phyloP scores from a whole-genome alignment of 2,113 vertebrate genomes.

The Acrocephalus arundinaceus region DNA sequence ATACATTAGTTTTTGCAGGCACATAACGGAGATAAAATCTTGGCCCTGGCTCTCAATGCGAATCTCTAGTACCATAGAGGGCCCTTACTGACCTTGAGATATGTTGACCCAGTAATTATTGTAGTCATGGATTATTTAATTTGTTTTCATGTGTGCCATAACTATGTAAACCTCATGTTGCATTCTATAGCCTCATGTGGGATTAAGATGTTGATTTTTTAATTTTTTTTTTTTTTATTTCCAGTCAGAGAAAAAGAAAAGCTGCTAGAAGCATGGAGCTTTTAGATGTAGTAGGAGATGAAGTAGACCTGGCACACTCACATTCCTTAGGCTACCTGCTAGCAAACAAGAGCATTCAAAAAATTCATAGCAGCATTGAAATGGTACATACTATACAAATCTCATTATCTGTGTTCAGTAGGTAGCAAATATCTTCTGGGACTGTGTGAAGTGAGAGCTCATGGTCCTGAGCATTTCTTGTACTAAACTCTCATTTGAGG shows the following conservation, averaged over 20 bases:
- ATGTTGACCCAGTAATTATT: neutral
- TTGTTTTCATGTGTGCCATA: neutral
- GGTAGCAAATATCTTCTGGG: slow-evolving; percentile 16
- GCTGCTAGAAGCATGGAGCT: neutral
- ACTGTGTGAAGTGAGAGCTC: neutral
- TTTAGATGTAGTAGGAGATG: neutral
- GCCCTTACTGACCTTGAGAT: neutral
- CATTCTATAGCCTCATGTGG: neutral
- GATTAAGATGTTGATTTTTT: neutral
- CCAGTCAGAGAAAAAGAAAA: neutral
- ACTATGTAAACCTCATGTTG: neutral
- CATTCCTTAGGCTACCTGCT: slow-evolving; percentile 13
- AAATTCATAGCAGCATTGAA: neutral
- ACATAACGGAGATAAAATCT: neutral
- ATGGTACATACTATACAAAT: neutral
- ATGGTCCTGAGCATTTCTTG: neutral
- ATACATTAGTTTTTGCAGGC: neutral
- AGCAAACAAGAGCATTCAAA: slow-evolving; percentile 4
- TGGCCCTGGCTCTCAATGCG: neutral
- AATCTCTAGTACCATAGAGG: neutral
- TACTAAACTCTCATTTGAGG: slow-evolving; percentile 21
- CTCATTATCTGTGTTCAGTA: slow-evolving; percentile 35
- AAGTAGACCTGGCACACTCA: neutral
- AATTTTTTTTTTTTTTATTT: neutral
- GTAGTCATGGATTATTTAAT: neutral